phyloP scores from a whole-genome alignment of 2,113 vertebrate genomes.

The Smithornis capensis region DNA sequence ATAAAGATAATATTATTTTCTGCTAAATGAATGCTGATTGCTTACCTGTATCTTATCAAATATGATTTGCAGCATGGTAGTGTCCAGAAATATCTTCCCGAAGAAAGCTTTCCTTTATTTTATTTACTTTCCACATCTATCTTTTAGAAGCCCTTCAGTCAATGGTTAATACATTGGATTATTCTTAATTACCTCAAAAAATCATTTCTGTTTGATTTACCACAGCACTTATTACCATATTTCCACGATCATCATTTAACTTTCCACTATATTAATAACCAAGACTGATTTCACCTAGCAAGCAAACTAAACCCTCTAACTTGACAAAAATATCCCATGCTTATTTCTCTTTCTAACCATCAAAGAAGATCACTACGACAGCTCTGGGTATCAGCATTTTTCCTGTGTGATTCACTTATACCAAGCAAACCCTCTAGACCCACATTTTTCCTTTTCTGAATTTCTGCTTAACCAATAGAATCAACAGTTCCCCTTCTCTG shows the following conservation, averaged over 20 bases:
- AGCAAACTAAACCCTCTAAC: background rate
- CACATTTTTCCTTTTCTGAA: background rate
- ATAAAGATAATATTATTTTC: background rate
- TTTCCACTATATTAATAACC: conserved; percentile 10
- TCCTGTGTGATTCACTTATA: conserved; percentile 44
- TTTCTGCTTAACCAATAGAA: conserved; percentile 13
- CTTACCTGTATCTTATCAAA: background rate
- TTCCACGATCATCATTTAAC: background rate
- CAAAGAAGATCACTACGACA: background rate
- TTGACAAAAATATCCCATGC: background rate
- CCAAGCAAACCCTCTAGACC: conserved; percentile 11
- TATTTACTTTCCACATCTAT: background rate
- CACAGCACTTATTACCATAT: background rate
- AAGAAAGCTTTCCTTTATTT: background rate
- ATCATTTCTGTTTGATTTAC: background rate
- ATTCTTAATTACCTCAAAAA: background rate
- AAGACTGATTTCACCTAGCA: background rate
- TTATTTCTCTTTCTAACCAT: conserved; percentile 45
- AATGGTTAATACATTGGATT: background rate
- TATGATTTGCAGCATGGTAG: background rate
- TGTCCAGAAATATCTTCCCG: background rate
- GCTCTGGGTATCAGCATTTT: conserved; percentile 33
- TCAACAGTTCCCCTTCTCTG: conserved; percentile 20
- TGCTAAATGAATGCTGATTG: background rate
- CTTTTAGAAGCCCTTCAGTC: background rate